These are phyloP conservation scores for Yponomeuta plumbellus DNA, from an alignment of 2,888 invertebrate genomes.

Conservation along the genomic window DNA sequence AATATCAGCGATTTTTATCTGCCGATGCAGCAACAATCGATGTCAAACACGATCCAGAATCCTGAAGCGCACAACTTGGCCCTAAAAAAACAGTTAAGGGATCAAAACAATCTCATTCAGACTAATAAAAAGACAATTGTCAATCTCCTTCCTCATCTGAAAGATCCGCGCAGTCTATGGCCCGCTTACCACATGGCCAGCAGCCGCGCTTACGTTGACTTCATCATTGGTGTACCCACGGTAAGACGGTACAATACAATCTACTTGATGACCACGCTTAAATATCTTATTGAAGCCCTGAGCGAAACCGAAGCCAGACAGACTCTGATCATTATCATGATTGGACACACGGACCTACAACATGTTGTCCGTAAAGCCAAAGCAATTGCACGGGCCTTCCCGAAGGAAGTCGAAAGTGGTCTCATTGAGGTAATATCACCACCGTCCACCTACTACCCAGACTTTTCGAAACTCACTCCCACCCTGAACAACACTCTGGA, in stretches of 20 bases:
- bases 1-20: no score
- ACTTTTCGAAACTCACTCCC: constrained; percentile 83
- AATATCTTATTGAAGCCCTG: constrained; percentile 89
- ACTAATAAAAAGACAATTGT: no score
- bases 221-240: constrained; percentile 93
- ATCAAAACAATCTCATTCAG: no score
- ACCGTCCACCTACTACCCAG: constrained; percentile 90
- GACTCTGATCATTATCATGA: constrained; percentile 89
- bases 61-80: no score
- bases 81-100: no score
- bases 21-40: no score
- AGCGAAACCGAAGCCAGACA: constrained; percentile 83
- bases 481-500: constrained; percentile 92
- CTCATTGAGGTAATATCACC: constrained; percentile 94
- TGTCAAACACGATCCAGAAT: no score
- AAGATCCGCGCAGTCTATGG: no score
- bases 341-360: constrained; percentile 90
- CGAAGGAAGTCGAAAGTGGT: constrained; percentile 83
- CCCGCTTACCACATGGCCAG: constrained; percentile 87
- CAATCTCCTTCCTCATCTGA: no score
- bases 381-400: constrained; percentile 87
- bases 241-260: constrained; percentile 91
- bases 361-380: constrained; percentile 86
- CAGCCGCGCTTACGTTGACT: constrained; percentile 83
- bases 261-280: constrained; percentile 87